phyloP scores from a whole-genome alignment of 92 coral and sea anemone species.

The Hydrozoanthus gracilis region DNA sequence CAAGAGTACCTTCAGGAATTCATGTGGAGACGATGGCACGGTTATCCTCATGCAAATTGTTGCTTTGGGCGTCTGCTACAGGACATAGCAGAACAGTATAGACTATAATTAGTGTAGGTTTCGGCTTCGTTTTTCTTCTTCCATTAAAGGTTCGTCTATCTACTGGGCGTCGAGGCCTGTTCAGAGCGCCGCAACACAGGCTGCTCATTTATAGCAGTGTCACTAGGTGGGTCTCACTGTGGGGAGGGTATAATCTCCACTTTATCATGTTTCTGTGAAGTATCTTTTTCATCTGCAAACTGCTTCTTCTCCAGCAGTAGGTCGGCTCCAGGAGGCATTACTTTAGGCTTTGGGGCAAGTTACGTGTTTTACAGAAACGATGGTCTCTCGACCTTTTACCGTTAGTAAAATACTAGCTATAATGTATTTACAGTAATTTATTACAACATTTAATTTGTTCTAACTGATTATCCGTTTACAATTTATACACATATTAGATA shows the following conservation, averaged over 20 bases:
- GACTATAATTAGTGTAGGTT: too few species aligned
- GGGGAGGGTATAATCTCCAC: not conserved
- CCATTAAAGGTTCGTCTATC: too few species aligned
- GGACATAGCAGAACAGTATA: not conserved
- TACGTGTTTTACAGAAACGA: not conserved
- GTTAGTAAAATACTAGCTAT: too few species aligned
- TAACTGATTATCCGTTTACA: not conserved
- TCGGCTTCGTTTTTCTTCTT: too few species aligned
- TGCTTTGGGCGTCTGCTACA: not conserved
- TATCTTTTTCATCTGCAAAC: not conserved
- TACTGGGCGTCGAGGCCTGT: constrained; percentile 6
- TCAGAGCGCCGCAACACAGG: constrained; percentile 22
- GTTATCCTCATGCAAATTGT: not conserved
- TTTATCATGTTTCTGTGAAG: not conserved
- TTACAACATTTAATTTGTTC: constrained; percentile 4
- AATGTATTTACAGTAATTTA: too few species aligned
- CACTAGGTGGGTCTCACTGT: not conserved
- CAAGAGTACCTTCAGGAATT: too few species aligned
- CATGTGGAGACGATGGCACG: not conserved
- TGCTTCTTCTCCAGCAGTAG: not conserved
- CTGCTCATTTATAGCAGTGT: not conserved
- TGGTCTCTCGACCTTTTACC: not conserved
- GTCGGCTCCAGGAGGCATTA: too few species aligned
- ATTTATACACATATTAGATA: not conserved
- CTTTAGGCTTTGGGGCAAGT: not conserved